phyloP scores from a whole-genome alignment of 2,888 invertebrate genomes.

The Heterodera filipjevi region DNA sequence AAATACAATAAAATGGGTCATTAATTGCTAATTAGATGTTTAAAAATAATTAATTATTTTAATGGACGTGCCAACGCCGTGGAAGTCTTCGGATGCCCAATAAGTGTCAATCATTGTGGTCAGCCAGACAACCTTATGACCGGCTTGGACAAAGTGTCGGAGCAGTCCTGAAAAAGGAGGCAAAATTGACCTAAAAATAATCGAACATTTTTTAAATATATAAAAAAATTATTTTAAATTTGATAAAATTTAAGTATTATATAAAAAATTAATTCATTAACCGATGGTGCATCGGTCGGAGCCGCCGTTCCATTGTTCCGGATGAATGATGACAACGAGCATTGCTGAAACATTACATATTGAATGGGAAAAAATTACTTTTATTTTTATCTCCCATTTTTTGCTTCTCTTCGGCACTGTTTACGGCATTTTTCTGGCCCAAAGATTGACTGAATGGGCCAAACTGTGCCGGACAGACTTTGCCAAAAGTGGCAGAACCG shows the following conservation, averaged over 20 bases:
- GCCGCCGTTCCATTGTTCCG: conserved; percentile 65
- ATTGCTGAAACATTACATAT: conserved; percentile 42
- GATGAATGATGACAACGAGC: conserved; percentile 65
- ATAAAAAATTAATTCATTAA: background rate
- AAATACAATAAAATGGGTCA: background rate
- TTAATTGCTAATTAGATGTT: too few species aligned
- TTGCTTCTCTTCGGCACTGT: too few species aligned
- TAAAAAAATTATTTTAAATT: background rate
- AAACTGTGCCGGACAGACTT: too few species aligned
- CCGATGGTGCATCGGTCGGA: conserved; percentile 59
- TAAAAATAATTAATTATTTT: background rate
- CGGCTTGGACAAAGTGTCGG: conserved; percentile 55
- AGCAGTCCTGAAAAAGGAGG: conserved; percentile 44
- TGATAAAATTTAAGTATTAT: background rate
- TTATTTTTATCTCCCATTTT: too few species aligned
- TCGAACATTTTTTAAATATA: background rate
- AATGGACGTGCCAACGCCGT: conserved; percentile 56
- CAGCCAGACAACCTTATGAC: conserved; percentile 60
- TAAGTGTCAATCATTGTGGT: conserved; percentile 65
- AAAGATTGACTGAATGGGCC: too few species aligned
- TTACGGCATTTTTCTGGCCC: too few species aligned
- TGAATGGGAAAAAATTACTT: background rate
- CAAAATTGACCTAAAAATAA: background rate
- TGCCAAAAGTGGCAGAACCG: too few species aligned
- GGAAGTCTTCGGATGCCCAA: conserved; percentile 59